phyloP scores from a whole-genome alignment of 2,797 vertebrate species.

The Malurus splendens region DNA sequence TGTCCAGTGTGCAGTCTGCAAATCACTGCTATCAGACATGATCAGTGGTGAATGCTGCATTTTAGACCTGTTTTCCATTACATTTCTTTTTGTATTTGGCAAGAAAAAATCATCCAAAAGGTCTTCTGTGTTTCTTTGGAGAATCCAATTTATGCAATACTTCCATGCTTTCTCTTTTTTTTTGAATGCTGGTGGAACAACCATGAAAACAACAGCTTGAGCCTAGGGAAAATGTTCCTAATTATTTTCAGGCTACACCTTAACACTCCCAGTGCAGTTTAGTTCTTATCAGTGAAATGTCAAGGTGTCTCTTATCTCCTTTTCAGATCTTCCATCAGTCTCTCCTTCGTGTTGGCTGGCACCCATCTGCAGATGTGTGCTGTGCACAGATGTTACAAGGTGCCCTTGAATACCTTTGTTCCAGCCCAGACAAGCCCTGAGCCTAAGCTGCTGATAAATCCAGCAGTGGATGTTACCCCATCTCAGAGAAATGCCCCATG shows the following conservation, averaged over 20 bases:
- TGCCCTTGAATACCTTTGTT: neutral
- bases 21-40: neutral
- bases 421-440: neutral
- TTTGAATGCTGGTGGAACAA: neutral
- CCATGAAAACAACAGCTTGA: neutral
- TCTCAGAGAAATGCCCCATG: neutral
- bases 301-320: neutral
- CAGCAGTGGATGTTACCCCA: neutral
- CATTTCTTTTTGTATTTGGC: neutral
- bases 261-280: neutral
- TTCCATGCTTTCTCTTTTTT: neutral
- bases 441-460: neutral
- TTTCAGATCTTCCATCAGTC: neutral
- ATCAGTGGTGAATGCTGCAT: neutral
- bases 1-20: neutral
- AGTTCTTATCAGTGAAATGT: neutral
- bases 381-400: neutral
- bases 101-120: neutral
- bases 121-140: neutral
- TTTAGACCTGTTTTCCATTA: neutral
- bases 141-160: neutral
- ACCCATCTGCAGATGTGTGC: neutral
- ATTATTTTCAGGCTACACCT: neutral
- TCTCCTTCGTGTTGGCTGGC: constrained; percentile 1
- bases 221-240: neutral